Evolutionary conservation across 2,797 vertebrate genomes (phyloP).

Genomic region (Delichon dasypus): DNA sequence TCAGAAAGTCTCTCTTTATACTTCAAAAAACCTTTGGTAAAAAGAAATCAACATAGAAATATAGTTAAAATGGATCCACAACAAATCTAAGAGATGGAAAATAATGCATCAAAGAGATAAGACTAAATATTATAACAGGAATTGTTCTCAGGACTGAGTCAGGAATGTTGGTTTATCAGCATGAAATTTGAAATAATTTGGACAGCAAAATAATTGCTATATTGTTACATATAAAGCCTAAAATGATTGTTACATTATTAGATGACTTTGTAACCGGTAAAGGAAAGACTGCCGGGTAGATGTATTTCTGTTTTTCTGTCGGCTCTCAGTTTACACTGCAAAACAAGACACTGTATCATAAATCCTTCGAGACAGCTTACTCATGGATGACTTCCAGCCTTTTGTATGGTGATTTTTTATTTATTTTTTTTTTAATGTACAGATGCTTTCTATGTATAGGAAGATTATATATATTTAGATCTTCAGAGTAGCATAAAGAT

Average conservation of each 20-base stretch:
- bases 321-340: neutral
- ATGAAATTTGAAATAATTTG: neutral
- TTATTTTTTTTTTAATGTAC: neutral
- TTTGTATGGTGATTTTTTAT: neutral
- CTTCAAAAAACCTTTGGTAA: slow-evolving; percentile 39
- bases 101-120: neutral
- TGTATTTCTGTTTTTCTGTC: neutral
- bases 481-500: neutral
- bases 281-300: neutral
- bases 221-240: neutral
- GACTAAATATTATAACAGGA: neutral
- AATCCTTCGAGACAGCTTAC: slow-evolving; percentile 14
- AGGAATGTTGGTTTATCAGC: neutral
- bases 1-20: slow-evolving; percentile 64
- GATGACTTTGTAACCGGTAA: neutral
- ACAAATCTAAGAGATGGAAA: neutral
- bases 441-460: neutral
- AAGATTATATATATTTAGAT: neutral
- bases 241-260: neutral
- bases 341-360: neutral
- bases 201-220: neutral
- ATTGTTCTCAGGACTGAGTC: neutral
- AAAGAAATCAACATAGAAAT: neutral
- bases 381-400: neutral
- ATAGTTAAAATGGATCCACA: neutral